Evolutionary conservation across 64 coral and sea anemone genomes (phyloP), one percentile per base, ranked within the genome.

Genomic region (Astreopora myriophthalma): DNA sequence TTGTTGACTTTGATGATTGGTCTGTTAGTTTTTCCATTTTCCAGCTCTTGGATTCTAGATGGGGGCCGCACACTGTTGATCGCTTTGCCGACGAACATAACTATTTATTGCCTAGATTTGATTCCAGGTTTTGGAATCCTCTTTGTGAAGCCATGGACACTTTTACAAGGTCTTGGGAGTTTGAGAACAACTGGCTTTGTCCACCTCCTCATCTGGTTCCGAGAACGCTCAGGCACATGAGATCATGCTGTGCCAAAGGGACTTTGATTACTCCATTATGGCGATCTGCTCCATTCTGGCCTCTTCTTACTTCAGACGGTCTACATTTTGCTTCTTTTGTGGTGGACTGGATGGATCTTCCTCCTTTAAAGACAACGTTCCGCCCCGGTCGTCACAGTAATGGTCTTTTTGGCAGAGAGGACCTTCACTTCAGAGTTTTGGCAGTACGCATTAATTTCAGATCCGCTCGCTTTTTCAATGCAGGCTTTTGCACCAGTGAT

Each of bases 401-500:
- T 71, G 90, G 79, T 30, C 24, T 86, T 38, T 92, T 92, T 34
- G 79, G 90, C 44, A 76, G 69, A 40, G 74, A 76, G 38, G 35
- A 75, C 52, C 71, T 87, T 26, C 52, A 46, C 26, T 93, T 93
- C 77, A 67, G 82, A 67, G 55, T 79, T 79, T 44, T 87, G 29
- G 83, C 73, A 61, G 23, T 87, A 22, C 73, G 61, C 31, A 93
- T 86, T 68, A 57, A 87, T 78, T 93, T 93, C 73, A 69, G 60
- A 79, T 85, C 60, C 49, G 84, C 34, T 63, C n/a, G 73, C 6
- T 87, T 78, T 69, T 60, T 69, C 25, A 67, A 79, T 24, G 39
- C 72, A 0, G 89, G 89, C 5, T 78, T 90, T 26, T 86, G 91
- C 60, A 86, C 72, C 44, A 86, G 71, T 17, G 74, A 67, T 19